Evolutionary conservation across 2,888 invertebrate species (phyloP).

Genomic region (Cremastinae sp.): DNA sequence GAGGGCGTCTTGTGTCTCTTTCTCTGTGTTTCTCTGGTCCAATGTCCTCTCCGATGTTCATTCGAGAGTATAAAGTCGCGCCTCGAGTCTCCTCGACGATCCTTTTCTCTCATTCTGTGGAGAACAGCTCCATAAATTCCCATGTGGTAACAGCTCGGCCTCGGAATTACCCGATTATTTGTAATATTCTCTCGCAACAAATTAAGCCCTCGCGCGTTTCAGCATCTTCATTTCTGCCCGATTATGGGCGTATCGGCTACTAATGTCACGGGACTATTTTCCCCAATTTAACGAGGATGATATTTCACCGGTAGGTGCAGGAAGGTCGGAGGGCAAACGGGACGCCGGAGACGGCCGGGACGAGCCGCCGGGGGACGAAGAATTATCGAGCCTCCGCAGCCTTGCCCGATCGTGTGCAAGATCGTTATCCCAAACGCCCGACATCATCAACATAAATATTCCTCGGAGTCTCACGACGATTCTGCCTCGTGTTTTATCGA

Average conservation of each 20-base stretch:
- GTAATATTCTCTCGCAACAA: slow-evolving; percentile 4
- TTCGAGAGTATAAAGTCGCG: no score
- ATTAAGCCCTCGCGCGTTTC: slow-evolving; percentile 39
- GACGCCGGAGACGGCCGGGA: not conserved
- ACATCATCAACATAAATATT: slow-evolving; percentile 57
- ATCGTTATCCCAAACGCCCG: slow-evolving; percentile 52
- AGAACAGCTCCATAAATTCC: no score
- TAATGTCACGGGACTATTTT: slow-evolving; percentile 34
- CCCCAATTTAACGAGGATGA: slow-evolving; percentile 49
- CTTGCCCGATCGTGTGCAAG: slow-evolving; percentile 41
- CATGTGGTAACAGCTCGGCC: not conserved
- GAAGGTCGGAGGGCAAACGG: slow-evolving; percentile 24
- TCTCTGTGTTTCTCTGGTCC: no score
- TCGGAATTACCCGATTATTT: not conserved
- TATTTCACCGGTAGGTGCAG: slow-evolving; percentile 19
- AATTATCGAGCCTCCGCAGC: slow-evolving; percentile 52
- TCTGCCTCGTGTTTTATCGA: slow-evolving; percentile 29
- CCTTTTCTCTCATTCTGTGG: not conserved
- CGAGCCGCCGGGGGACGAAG: slow-evolving; percentile 6
- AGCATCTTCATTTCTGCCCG: slow-evolving; percentile 37
- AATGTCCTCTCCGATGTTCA: not conserved
- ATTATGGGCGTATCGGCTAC: slow-evolving; percentile 28
- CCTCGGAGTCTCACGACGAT: slow-evolving; percentile 46
- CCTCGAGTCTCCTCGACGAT: slow-evolving; percentile 27
- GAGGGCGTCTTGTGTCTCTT: no score